Evolutionary conservation across 2,888 invertebrate species (phyloP).

Genomic region (Onchidella celtica): DNA sequence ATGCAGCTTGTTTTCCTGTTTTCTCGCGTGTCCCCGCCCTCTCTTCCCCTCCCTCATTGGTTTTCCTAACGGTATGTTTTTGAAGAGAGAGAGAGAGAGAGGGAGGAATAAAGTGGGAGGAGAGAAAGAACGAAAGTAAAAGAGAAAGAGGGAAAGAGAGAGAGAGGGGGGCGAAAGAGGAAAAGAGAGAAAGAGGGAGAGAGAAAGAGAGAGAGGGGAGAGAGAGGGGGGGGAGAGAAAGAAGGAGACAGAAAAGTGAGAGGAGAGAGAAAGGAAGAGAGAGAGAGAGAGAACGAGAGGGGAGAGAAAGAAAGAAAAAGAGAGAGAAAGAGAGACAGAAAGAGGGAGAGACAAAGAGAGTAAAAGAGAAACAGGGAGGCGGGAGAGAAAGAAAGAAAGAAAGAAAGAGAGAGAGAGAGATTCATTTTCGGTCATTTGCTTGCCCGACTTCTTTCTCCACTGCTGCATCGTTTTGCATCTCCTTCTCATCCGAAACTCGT

Average conservation of each 20-base stretch:
- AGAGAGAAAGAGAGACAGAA: too few species aligned
- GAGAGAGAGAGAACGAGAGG: too few species aligned
- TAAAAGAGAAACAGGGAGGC: too few species aligned
- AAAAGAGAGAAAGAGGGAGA: neutral
- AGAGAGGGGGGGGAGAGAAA: neutral
- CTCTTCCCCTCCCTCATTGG: too few species aligned
- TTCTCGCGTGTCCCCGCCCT: too few species aligned
- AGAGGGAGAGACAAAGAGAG: too few species aligned
- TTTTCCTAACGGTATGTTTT: too few species aligned
- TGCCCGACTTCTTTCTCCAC: neutral
- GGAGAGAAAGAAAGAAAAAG: neutral
- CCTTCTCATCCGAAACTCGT: neutral
- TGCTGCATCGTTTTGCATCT: neutral
- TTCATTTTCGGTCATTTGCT: neutral
- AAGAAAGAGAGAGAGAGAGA: constrained; percentile 29
- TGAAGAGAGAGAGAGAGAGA: neutral
- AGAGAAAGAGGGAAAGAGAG: neutral
- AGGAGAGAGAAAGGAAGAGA: too few species aligned
- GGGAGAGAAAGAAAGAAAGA: neutral
- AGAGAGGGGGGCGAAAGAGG: constrained; percentile 9
- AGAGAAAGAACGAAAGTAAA: neutral
- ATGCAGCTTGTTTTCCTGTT: too few species aligned
- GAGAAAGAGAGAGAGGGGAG: neutral
- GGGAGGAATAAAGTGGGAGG: neutral
- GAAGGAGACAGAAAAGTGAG: neutral